Evolutionary conservation across 1,140 invertebrate genomes (phyloP), one percentile per base, ranked within the genome.

Genomic region (Vollenhovia emeryi): DNA sequence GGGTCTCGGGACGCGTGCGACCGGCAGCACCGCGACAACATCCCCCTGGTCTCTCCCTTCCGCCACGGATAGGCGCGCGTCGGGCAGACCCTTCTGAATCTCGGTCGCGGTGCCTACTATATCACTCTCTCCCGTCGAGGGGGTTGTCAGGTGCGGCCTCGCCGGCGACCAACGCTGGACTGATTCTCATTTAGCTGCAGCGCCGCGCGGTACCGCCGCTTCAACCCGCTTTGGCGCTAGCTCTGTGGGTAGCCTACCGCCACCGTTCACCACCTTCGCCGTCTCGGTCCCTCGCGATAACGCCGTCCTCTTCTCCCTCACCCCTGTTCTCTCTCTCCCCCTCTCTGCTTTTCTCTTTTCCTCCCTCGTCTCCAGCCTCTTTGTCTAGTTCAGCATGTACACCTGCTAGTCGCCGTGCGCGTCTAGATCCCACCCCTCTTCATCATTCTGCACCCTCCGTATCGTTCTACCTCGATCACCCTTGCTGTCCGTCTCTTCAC

Each of bases 121-220:
- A 73, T 62, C 59, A 55, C 85, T 60, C 79, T 69, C 33, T 69
- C 66, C 82, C 57, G 71, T 74, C 59, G 71, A 62, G 57, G 74
- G 55, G 45, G 13, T 80, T 84, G 84, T 73, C 86, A 91, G 92
- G 91, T 93, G 90, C 91, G 91, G 87, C 90, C 91, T 92, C 91
- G 91, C 90, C 93, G 93, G 91, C 93, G 93, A 93, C 90, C 92
- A 94, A 93, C 92, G 92, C 93, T 94, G 93, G 92, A 94, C 94
- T 94, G 93, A 94, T 94, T 93, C 92, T 94, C 94, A 92, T 94
- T 93, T 93, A 89, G 91, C 92, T 92, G 92, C 92, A 93, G 91
- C 89, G 89, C 89, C 87, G 90, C 90, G 89, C 87, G 78, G 75
- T 90, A 87, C 78, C 60, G 85, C 90, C 89, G 83, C 89, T 88